Evolutionary conservation across 1,140 invertebrate genomes (phyloP), one percentile per base, ranked within the genome.

Genomic region (Glossosoma conforme): DNA sequence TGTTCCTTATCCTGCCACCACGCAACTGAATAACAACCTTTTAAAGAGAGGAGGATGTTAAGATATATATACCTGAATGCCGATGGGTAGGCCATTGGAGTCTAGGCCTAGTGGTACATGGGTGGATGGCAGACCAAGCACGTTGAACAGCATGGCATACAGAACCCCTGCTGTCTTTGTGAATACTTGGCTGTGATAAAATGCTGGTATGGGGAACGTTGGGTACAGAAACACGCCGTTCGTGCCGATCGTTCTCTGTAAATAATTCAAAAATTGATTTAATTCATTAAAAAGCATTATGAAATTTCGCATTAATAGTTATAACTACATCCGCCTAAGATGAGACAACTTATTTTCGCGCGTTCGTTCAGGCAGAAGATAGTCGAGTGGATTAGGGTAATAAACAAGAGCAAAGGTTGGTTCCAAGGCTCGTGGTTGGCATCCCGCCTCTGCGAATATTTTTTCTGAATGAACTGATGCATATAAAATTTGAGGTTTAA

Each of bases 171-270:
- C 71, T 8, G 79, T 67, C 9, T 76, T 77, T 33, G 80, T 61
- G 40, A 80, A 64, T 17, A 80, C 77, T 55, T 81, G 75, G 41
- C 78, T 70, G 61, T 87, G 84, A 42, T 79, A 78, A 1, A 81
- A 76, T 1, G 88, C 86, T 1, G 77, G 52, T 6, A 67, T 65
- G 6, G 78, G 79, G 68, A 84, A 84, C 3, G 82, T 81, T 8
- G 90, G 90, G 61, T 82, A 87, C 1, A 93, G 61, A n/a, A 93
- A 68, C 15, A 93, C 79, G 2, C 83, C 86, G 62, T 85, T 69
- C 1, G 80, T 69, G 15, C 81, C 78, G 1, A 85, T 67, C 6
- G 72, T 40, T 17, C 67, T 35, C 82, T 84, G 62, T 1, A 3
- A 52, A 8, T 2, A 45, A 33, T 8, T 40, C 14, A 40, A 20